Base-by-base conservation (phyloP, 2,113 vertebrate species). In the Crotophaga sulcirostris region DNA sequence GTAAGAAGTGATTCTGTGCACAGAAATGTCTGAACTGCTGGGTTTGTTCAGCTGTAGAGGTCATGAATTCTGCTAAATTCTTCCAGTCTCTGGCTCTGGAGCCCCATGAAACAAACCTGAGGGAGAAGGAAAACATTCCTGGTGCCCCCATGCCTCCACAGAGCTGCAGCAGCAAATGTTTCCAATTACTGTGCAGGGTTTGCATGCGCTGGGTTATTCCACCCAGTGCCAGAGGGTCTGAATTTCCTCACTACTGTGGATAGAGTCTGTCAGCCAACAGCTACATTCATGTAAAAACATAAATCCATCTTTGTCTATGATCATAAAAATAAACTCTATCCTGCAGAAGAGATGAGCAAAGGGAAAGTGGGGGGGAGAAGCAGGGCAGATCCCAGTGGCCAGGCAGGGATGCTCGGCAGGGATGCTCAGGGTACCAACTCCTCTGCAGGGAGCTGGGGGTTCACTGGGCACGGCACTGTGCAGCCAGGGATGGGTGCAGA, bases 101-200 rank as follows among this genome's bases (percentile, higher is more conserved):
- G 80, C 78, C 90, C 34, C 52, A 6, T 42, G 89, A 92, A 86
- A 56, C 45, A 42, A 77, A 84, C 14, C 76, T n/a, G 28, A 66
- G 87, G 58, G 89, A 68, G 81, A 82, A 95, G 49, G 52, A 90
- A 91, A 95, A 93, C 94, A 89, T 91, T 91, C 80, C 87, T 14
- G 21, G 38, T 62, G 87, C 91, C 88, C 90, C 29, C 2, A 73
- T 36, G 94, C 52, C 74, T 70, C 60, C 2, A 10, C n/a, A 11
- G 92, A 90, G 84, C 89, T 1, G 89, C 73, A 3, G 85, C 73
- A 92, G 94, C 93, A 54, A 95, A 83, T 92, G 93, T 78, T 96
- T 97, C 94, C 96, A 95, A 97, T 97, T 95, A 97, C 62, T 33
- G 6, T 5, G 10, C 0, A 13, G 91, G 75, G 81, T 69, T 73